Evolutionary conservation across 2,113 vertebrate species (phyloP), one percentile per base, ranked within the genome.

Genomic region (Collichthys lucidus): DNA sequence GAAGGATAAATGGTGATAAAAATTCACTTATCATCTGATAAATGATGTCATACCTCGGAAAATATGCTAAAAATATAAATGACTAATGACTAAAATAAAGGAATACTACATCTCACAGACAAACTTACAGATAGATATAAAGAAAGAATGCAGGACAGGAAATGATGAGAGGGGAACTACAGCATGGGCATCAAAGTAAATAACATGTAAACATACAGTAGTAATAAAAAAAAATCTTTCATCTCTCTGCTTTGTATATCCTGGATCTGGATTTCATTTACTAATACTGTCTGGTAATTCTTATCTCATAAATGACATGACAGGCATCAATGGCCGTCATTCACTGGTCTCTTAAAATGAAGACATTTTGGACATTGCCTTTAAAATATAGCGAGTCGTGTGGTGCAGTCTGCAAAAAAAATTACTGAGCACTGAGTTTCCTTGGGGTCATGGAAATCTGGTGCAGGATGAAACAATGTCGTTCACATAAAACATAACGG

Each of bases 301-400:
- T 76, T 85, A 81, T 88, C 90, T 76, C 88, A 79, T 93, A 91
- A 94, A 92, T 90, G 88, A 86, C 84, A 89, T 72, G 81, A 77
- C 90, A 89, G 73, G 74, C 86, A 84, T 86, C 73, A 70, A 77
- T 42, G 56, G 56, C 81, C 83, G 82, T 91, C 91, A 84, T 83
- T 91, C 83, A 80, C 35, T 49, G 5, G 19, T 75, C 89, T 86
- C 83, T 86, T 89, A 80, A 90, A 90, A 80, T 74, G 46, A 88
- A 85, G 86, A 90, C 57, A 56, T 71, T 86, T 85, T 76, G 61
- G 88, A 89, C 82, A 91, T 50, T 65, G 63, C 80, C 73, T 89
- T 92, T 93, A 90, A 91, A 88, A 90, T 80, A 82, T 75, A 91
- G 67, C 60, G 74, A 88, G 84, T 83, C 65, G 69, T 70, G 74